Base-by-base conservation (phyloP, 2,113 vertebrate genomes). In the Nesoenas mayeri region DNA sequence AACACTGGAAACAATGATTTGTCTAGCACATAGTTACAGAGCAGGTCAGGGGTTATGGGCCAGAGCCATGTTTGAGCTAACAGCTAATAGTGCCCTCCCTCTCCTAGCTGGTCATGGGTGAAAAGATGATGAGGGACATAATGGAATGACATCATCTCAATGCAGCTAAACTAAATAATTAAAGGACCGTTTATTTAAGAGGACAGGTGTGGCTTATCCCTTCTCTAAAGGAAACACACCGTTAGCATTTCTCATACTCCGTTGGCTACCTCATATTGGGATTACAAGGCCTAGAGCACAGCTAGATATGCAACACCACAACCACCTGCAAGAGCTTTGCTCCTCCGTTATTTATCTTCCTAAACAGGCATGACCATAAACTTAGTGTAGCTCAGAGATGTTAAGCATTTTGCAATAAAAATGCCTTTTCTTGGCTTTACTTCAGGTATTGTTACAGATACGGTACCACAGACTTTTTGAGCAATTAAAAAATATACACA, bases 401-500 rank as follows among this genome's bases (percentile, higher is more conserved):
- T 88, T 95, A 93, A 26, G 36, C 70, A 86, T 94, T 96, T 90
- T 91, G 93, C 95, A 98, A 96, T 97, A 96, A 96, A 97, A 94
- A 94, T 91, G 42, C 92, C 79, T 96, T 94, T 93, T 91, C 84
- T 96, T 95, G 97, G 95, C 47, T 96, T 98, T 97, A 96, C 91
- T 97, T 98, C 92, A 98, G 97, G 96, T 98, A 98, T 97, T 98
- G 98, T 98, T 98, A 98, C 95, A 97, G 98, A 97, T 98, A 98
- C 94, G 97, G 98, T 98, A 98, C 97, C 98, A 98, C 96, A 93
- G 98, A 99, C 97, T 99, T 99, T 98, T 98, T 99, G 97, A 99
- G 98, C 98, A 98, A 98, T 98, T 97, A 98, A 99, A 99, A 99
- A 99, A 99, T 98, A 99, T 98, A 99, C 98, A 99, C 98, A 98